These are phyloP conservation scores for Silurus aristotelis DNA, from an alignment of 2,797 vertebrate species.

Conservation along the genomic window DNA sequence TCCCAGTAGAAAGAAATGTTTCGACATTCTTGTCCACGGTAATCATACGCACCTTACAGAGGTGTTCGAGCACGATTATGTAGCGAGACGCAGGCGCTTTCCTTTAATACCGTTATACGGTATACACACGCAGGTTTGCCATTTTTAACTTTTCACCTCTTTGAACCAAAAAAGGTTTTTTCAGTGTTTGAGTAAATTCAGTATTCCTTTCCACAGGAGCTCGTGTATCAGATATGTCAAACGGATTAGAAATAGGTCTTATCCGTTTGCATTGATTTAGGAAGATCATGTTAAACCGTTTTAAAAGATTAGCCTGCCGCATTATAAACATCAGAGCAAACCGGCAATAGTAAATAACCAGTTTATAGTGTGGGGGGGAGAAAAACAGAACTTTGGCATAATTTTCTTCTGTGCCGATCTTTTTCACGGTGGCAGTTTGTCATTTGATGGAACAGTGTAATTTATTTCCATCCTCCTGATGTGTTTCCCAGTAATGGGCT, in stretches of 20 bases:
- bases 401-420: constrained; percentile 61
- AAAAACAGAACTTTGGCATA: constrained; percentile 40
- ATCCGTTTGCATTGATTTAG: constrained; percentile 56
- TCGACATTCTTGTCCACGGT: background rate
- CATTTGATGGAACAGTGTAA: constrained; percentile 71
- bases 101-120: background rate
- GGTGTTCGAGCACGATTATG: background rate
- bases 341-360: constrained; percentile 72
- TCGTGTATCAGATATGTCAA: constrained; percentile 49
- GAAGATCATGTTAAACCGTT: constrained; percentile 66
- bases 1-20: background rate
- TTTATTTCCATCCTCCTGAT: constrained; percentile 73
- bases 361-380: constrained; percentile 21
- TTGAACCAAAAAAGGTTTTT: constrained; percentile 29
- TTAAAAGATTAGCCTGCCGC: constrained; percentile 62
- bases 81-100: background rate
- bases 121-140: background rate
- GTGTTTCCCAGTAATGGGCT: constrained; percentile 73
- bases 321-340: constrained; percentile 57
- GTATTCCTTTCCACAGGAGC: constrained; percentile 45
- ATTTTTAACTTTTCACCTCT: constrained; percentile 28
- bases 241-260: constrained; percentile 53
- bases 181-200: constrained; percentile 35
- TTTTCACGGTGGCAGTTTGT: constrained; percentile 66
- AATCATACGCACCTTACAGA: background rate